Evolutionary conservation across 2,113 vertebrate species (phyloP).

Genomic region (Nyctibius bracteatus): DNA sequence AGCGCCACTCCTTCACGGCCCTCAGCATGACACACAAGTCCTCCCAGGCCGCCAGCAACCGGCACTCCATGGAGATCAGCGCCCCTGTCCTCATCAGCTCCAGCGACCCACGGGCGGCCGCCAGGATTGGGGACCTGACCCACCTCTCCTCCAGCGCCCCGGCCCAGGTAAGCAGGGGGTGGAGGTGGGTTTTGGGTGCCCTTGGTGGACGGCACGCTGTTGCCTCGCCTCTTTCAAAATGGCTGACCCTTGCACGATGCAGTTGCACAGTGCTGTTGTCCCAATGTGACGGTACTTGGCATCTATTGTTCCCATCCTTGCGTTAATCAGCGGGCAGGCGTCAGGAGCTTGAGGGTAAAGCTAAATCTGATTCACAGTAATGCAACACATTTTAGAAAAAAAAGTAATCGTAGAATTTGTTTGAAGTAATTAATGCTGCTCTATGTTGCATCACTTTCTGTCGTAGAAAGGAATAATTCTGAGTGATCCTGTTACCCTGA

Average conservation of each 20-base stretch:
- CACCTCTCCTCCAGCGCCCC: conserved; percentile 82
- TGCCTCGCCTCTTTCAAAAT: neutral
- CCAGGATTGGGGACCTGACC: conserved; percentile 86
- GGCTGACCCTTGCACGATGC: neutral
- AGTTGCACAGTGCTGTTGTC: fast-evolving
- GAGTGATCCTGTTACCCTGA: neutral
- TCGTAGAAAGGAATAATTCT: neutral
- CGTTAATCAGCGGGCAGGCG: fast-evolving
- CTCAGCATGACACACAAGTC: conserved; percentile 93
- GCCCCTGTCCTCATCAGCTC: conserved; percentile 96
- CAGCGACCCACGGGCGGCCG: conserved; percentile 89
- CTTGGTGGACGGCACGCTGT: fast-evolving
- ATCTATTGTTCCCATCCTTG: neutral
- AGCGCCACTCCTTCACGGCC: conserved; percentile 94
- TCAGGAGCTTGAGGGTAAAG: neutral
- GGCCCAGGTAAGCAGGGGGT: conserved; percentile 70
- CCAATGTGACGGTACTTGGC: neutral
- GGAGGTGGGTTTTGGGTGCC: neutral
- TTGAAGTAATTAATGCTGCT: neutral
- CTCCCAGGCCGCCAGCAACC: conserved; percentile 87
- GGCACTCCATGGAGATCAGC: conserved; percentile 98
- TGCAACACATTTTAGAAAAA: neutral
- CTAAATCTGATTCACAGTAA: neutral
- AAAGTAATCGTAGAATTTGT: neutral
- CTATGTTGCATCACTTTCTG: neutral